A percentile compares a stretch with the other conserved stretches of the same genome.
Conservation (phyloP, 53 echinoderm and acorn worm genomes). For the Echinometra lucunter region DNA sequence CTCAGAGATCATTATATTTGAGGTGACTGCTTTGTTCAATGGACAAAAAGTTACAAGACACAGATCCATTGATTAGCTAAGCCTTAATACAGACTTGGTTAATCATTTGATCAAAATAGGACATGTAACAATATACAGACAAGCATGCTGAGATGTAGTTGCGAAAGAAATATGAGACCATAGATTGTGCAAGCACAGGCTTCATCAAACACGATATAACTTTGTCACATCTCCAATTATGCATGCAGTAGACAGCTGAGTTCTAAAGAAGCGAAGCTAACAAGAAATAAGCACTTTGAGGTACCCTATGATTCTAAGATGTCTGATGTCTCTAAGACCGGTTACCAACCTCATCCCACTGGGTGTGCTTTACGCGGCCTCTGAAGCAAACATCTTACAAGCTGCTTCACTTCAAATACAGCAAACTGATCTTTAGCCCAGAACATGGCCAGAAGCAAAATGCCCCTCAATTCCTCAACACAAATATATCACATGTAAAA, state of each 20-base stretch:
- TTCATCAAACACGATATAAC: background rate
- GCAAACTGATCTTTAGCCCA: constrained; percentile 36
- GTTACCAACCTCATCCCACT: background rate
- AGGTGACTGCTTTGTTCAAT: background rate
- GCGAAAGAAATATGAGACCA: background rate
- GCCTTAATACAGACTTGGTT: background rate
- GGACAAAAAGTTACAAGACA: background rate
- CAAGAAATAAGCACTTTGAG: background rate
- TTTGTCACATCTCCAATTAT: background rate
- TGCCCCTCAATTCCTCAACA: background rate
- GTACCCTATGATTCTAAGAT: background rate
- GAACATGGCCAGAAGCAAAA: background rate
- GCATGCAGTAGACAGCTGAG: background rate
- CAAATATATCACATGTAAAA: background rate
- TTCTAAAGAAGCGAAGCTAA: background rate
- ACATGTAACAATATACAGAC: background rate
- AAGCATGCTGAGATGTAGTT: background rate
- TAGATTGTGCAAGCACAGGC: background rate
- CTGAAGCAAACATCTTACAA: background rate
- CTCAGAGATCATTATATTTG: background rate
- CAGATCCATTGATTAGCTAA: background rate
- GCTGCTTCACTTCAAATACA: constrained; percentile 3
- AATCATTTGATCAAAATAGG: background rate
- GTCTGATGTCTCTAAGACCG: background rate
- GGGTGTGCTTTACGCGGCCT: background rate